A percentile compares a stretch with the other conserved stretches of the same genome.
Evolutionary conservation across 2,888 invertebrate genomes (phyloP).

Genomic region (Pyrochroa serraticornis): DNA sequence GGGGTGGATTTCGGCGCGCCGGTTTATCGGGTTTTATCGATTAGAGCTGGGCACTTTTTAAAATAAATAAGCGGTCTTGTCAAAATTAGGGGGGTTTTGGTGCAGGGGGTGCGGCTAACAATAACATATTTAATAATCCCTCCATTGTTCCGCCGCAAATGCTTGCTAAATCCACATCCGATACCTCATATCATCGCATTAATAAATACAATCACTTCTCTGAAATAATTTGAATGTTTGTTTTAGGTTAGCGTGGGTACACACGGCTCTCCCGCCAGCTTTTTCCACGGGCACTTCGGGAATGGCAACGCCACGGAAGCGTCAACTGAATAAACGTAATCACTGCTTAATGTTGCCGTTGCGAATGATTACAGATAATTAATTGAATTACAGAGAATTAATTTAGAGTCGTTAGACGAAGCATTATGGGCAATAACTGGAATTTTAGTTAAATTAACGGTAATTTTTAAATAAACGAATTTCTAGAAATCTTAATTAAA

Average conservation of each 20-base stretch:
- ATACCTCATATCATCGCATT: slow-evolving; percentile 52
- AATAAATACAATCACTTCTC: slow-evolving; percentile 55
- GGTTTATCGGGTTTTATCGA: slow-evolving; percentile 2
- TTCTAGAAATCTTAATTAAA: too few relatives aligned
- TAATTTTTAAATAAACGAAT: too few relatives aligned
- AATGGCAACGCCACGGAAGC: not conserved
- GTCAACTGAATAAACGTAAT: slow-evolving; percentile 5
- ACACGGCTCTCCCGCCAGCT: slow-evolving; percentile 30
- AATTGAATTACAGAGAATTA: slow-evolving; percentile 1
- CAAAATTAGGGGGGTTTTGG: slow-evolving; percentile 31
- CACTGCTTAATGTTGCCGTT: slow-evolving; percentile 11
- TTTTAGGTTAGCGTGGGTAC: slow-evolving; percentile 48
- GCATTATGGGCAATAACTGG: too few relatives aligned
- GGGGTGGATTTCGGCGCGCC: too few relatives aligned
- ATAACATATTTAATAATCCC: slow-evolving; percentile 52
- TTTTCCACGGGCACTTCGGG: slow-evolving; percentile 16
- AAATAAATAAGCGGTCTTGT: slow-evolving; percentile 33
- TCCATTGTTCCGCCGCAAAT: slow-evolving; percentile 48
- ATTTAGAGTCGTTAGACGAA: not conserved
- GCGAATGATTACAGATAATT: slow-evolving; percentile 16
- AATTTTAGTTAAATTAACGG: too few relatives aligned
- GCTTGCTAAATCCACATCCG: slow-evolving; percentile 49
- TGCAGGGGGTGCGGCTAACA: slow-evolving; percentile 40
- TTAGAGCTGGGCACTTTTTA: slow-evolving; percentile 31
- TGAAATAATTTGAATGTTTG: slow-evolving; percentile 59